Conservation (phyloP, 2,888 invertebrate species). For the Hypselothyrea guttata region DNA sequence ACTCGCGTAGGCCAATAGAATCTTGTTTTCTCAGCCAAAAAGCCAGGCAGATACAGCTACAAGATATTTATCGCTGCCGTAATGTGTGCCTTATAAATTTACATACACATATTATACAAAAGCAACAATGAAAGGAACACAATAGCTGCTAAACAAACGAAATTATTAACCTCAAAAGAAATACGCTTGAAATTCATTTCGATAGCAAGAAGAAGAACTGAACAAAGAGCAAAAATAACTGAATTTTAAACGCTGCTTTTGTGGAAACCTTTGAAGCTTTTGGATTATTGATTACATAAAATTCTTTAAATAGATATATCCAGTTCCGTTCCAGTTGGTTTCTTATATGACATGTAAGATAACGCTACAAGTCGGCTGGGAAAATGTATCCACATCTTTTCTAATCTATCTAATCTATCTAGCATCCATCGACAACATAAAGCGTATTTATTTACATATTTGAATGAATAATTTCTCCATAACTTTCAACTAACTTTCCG, state of each 20-base stretch:
- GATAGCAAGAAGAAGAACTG: too few relatives aligned
- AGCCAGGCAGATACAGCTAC: too few relatives aligned
- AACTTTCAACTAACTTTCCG: too few relatives aligned
- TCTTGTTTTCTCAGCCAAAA: slow-evolving; percentile 53
- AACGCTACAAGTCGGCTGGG: too few relatives aligned
- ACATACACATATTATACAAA: slow-evolving; percentile 65
- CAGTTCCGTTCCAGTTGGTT: slow-evolving; percentile 10
- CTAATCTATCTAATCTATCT: too few relatives aligned
- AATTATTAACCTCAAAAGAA: slow-evolving; percentile 52
- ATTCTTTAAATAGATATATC: background rate
- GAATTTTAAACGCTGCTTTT: background rate
- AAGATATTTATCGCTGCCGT: slow-evolving; percentile 35
- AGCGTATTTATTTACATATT: too few relatives aligned
- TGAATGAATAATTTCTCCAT: too few relatives aligned
- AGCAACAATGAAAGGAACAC: slow-evolving; percentile 30
- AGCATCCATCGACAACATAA: too few relatives aligned
- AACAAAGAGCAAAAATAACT: slow-evolving; percentile 30
- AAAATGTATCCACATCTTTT: too few relatives aligned
- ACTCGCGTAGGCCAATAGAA: slow-evolving; percentile 58
- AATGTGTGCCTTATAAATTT: slow-evolving; percentile 55
- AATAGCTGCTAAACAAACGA: slow-evolving; percentile 47
- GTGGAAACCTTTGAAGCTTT: background rate
- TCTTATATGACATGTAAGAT: too few relatives aligned
- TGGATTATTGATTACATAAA: slow-evolving; percentile 8
- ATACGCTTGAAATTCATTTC: slow-evolving; percentile 22